A percentile compares a stretch with the other conserved stretches of the same genome.
Evolutionary conservation across 2,797 vertebrate genomes (phyloP).

Genomic region (Lophius americanus): DNA sequence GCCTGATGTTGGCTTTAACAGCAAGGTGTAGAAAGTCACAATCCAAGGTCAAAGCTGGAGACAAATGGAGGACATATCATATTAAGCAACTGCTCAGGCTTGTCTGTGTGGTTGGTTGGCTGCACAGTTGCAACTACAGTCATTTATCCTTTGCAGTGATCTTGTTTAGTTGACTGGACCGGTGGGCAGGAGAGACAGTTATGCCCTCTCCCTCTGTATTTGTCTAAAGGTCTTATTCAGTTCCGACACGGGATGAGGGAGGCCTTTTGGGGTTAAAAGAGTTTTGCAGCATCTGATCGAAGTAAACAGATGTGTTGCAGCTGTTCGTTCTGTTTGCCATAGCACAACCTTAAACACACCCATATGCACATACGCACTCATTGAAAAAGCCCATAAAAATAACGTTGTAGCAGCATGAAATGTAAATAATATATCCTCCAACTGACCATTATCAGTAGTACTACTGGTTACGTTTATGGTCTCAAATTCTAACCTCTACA

Average conservation of each 20-base stretch:
- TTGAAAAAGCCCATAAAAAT: slow-evolving; percentile 29
- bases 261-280: slow-evolving; percentile 37
- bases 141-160: slow-evolving; percentile 38
- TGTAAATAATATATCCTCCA: slow-evolving; percentile 62
- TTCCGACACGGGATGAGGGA: slow-evolving; percentile 17
- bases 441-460: slow-evolving; percentile 35
- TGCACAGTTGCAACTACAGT: slow-evolving; percentile 26
- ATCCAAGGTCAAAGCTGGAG: slow-evolving; percentile 61
- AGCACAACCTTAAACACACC: slow-evolving; percentile 52
- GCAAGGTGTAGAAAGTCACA: slow-evolving; percentile 34
- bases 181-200: slow-evolving; percentile 21
- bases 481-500: slow-evolving; percentile 61
- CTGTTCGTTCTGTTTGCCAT: slow-evolving; percentile 63
- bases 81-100: slow-evolving; percentile 58
- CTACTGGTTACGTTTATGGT: slow-evolving; percentile 45
- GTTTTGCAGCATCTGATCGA: slow-evolving; percentile 60
- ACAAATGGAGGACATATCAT: slow-evolving; percentile 33
- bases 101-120: slow-evolving; percentile 39
- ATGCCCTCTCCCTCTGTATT: slow-evolving; percentile 16
- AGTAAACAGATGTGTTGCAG: slow-evolving; percentile 76
- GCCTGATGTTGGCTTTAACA: slow-evolving; percentile 51
- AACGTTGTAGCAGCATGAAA: slow-evolving; percentile 27
- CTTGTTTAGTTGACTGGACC: slow-evolving; percentile 26
- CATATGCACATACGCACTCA: slow-evolving; percentile 11
- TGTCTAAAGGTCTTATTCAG: slow-evolving; percentile 31